Conservation (phyloP, 1,140 invertebrate genomes). For the Zaprionus ornatus region DNA sequence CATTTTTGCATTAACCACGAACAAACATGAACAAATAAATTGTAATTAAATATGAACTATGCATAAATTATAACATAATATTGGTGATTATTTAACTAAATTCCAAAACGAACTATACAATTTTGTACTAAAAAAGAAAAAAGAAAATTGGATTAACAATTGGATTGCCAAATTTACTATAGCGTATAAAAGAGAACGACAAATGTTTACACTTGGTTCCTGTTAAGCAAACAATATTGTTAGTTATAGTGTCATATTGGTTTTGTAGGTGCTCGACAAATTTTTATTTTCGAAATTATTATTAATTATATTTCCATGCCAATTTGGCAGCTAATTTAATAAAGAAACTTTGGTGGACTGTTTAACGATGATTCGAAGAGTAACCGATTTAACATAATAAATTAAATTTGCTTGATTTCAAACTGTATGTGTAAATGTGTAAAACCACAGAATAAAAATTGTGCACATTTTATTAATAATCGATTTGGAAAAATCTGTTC, state of each 20-base stretch:
- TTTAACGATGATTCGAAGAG: not conserved
- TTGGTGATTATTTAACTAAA: slow-evolving; percentile 57
- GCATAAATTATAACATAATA: slow-evolving; percentile 30
- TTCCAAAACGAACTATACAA: slow-evolving; percentile 28
- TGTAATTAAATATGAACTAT: slow-evolving; percentile 32
- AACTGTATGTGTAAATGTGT: not conserved
- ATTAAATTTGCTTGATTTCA: not conserved
- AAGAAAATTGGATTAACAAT: slow-evolving; percentile 32
- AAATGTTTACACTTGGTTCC: slow-evolving; percentile 68
- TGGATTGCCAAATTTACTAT: slow-evolving; percentile 74
- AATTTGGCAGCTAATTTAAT: not conserved
- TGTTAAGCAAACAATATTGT: slow-evolving; percentile 63
- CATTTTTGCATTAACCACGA: slow-evolving; percentile 67
- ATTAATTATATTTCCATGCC: not conserved
- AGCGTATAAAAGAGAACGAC: slow-evolving; percentile 46
- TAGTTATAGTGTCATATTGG: slow-evolving; percentile 37
- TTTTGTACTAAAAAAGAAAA: slow-evolving; percentile 38
- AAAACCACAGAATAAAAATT: not conserved
- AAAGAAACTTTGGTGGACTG: not conserved
- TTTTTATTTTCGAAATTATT: not conserved
- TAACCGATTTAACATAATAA: not conserved
- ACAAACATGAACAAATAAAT: slow-evolving; percentile 35
- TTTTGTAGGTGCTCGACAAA: not conserved
- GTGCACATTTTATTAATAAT: not conserved
- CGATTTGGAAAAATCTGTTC: not conserved